phyloP scores from a whole-genome alignment of 2,113 vertebrate genomes.

The Heliornis fulica region DNA sequence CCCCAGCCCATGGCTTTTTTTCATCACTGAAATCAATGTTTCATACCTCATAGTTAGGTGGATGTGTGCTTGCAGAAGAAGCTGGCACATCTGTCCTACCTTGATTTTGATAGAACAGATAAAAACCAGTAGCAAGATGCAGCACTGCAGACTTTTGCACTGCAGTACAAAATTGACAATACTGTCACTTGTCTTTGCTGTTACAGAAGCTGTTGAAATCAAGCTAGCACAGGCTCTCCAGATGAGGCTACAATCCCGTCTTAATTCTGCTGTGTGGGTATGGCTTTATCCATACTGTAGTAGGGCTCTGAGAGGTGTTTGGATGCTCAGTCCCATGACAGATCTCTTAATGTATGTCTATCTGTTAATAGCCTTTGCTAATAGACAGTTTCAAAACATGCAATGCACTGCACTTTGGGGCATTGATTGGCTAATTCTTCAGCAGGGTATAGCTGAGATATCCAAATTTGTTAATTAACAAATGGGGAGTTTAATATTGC shows the following conservation, averaged over 20 bases:
- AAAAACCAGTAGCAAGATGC: not conserved
- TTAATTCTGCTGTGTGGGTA: not conserved
- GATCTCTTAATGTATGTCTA: not conserved
- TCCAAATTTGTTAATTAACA: not conserved
- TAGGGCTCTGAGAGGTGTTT: not conserved
- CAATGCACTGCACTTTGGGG: not conserved
- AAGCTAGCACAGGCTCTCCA: not conserved
- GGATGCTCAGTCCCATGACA: not conserved
- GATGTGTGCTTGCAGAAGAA: not conserved
- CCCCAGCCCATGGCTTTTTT: not conserved
- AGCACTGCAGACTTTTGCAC: not conserved
- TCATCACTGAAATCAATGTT: not conserved
- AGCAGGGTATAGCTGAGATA: not conserved
- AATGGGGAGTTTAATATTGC: not conserved
- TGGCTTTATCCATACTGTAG: not conserved
- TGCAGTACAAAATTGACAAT: not conserved
- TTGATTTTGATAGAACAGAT: not conserved
- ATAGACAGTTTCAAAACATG: not conserved
- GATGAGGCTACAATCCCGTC: not conserved
- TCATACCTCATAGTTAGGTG: not conserved
- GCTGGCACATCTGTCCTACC: not conserved
- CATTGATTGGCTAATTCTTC: not conserved
- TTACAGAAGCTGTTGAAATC: not conserved
- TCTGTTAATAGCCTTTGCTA: not conserved
- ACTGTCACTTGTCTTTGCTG: not conserved